A percentile compares a stretch with the other conserved stretches of the same genome.
Conservation (phyloP, 2,113 vertebrate species). For the Prinia subflava region DNA sequence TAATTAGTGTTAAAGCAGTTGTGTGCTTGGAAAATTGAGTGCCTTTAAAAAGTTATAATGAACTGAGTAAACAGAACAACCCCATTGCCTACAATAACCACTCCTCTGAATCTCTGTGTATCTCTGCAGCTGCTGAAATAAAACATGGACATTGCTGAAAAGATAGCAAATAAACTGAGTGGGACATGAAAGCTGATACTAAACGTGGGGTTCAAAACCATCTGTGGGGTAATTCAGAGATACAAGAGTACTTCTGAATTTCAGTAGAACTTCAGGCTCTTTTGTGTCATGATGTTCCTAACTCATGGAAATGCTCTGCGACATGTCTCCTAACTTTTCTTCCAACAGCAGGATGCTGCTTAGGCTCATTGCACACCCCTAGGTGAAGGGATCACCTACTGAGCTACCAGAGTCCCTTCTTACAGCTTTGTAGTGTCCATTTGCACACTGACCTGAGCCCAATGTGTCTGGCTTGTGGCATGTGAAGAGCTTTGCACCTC, state of each 20-base stretch:
- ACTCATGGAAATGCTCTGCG: not conserved
- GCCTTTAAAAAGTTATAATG: not conserved
- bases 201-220: not conserved
- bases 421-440: not conserved
- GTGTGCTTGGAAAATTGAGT: not conserved
- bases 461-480: not conserved
- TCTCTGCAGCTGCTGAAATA: not conserved
- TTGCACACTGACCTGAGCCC: not conserved
- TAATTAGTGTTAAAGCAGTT: not conserved
- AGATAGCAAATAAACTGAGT: not conserved
- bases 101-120: not conserved
- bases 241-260: not conserved
- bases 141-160: not conserved
- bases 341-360: fast-evolving
- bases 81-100: not conserved
- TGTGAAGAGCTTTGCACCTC: not conserved
- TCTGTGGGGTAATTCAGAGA: not conserved
- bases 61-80: not conserved
- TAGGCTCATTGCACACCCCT: not conserved
- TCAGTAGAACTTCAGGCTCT: not conserved
- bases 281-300: not conserved
- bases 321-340: not conserved
- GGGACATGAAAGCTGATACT: not conserved
- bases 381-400: not conserved
- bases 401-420: not conserved